A percentile compares a stretch with the other conserved stretches of the same genome.
Conservation (phyloP, 2,888 invertebrate genomes). For the Osmoderma eremita region DNA sequence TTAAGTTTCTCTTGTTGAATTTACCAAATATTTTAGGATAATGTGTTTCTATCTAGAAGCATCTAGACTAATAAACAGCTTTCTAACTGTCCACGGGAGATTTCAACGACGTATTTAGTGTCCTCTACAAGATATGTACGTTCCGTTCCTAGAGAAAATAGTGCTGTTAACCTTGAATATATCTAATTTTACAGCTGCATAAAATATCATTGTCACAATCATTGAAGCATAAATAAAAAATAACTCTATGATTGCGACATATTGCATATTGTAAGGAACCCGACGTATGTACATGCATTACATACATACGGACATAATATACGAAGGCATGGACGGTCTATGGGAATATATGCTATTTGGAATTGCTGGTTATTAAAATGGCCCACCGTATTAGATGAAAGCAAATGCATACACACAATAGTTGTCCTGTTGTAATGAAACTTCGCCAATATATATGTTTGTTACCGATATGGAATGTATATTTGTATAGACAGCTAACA, state of each 20-base stretch:
- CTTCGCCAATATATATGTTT: not conserved
- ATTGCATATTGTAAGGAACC: constrained; percentile 23
- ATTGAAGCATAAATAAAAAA: constrained; percentile 10
- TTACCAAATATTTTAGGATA: no score
- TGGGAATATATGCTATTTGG: not conserved
- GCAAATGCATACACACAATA: not conserved
- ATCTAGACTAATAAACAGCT: no score
- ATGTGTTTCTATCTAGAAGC: no score
- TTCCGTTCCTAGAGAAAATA: constrained; percentile 4
- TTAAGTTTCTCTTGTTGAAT: no score
- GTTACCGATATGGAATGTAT: not conserved
- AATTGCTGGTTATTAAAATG: constrained; percentile 14
- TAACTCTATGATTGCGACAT: constrained; percentile 10
- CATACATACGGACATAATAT: not conserved
- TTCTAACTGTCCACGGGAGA: no score
- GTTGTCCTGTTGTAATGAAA: not conserved
- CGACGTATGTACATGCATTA: not conserved
- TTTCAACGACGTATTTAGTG: no score
- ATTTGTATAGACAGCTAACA: not conserved
- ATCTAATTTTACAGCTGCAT: constrained; percentile 26
- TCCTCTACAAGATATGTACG: no score
- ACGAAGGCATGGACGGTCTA: not conserved
- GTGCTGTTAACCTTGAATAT: constrained; percentile 21
- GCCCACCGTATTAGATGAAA: not conserved
- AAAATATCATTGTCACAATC: constrained; percentile 21